Base-by-base conservation (phyloP, 2,888 invertebrate genomes). In the Caradrina clavipalpis region DNA sequence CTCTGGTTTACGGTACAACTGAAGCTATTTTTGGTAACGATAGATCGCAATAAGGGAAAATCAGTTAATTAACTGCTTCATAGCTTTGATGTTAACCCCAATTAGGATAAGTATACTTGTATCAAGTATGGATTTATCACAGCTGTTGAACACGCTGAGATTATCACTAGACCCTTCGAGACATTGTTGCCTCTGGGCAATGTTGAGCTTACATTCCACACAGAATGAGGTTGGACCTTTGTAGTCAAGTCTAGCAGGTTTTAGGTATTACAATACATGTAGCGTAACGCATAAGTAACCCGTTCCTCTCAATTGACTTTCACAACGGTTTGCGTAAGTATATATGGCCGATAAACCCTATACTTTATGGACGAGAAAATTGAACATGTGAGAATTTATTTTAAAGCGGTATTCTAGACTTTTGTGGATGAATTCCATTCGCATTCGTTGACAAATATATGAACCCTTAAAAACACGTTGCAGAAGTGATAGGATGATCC, bases 361-460 rank as follows among this genome's bases (percentile, higher is more conserved):
- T 53, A 59, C 15, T 77, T 77, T 69, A 76, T 73, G 69, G 55
- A 73, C 26, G 31, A 59, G 77, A 73, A 77, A 69, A 77, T 69
- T 61, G 21, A 76, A 62, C 47, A n/a, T 49, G 42, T 45, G 15
- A 39, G 45, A 72, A 60, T 63, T 53, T 60, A 54, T 19, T 55
- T 62, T 49, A 55, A 51, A 71, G 17, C 45, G 15, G 17, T 45
- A 45, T 45, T 45, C 17, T 17, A 17, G 45, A 45, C 3, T 45
- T 45, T 45, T 11, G 17, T 45, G 17, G 45, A 45, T 15, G 45
- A 45, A 2, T 45, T 45, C 5, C 17, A 17, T 45, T 17, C 15
- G 45, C 15, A 39, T 13, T 8, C 39, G 8, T 39, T 13, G 39
- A 39, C 11, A 39, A 39, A 11, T 39, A 39, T 8, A 4, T 26